Evolutionary conservation across 2,888 invertebrate species (phyloP), one percentile per base, ranked within the genome.

Genomic region (Conops quadrifasciatus): DNA sequence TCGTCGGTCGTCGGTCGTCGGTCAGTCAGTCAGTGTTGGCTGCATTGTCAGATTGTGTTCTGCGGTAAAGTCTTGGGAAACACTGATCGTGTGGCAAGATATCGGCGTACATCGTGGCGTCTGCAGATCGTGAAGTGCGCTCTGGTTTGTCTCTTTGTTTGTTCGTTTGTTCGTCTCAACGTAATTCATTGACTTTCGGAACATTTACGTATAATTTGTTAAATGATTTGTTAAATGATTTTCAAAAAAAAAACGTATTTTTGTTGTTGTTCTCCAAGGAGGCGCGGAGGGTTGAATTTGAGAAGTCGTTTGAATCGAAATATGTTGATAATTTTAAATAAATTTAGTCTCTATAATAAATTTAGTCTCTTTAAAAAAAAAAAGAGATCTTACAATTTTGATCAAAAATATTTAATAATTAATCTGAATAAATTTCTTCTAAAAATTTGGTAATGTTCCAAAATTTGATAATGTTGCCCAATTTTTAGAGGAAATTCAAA

Each of bases 81-180:
- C 75, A 75, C 77, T 75, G 82, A 80, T 82, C 76, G 80, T 80
- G 82, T 77, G 75, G 70, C 73, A 70, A 77, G 79, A 80, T 81
- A 76, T 36, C 5, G 36, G 4, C 36, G 36, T 7, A 4, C 5
- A 7, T 36, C 5, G 36, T 36, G 36, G 71, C 60, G 70, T 64
- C 56, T 65, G 53, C 24, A 21, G 66, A 71, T 53, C 51, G 70
- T 43, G 21, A 59, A 62, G 28, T 36, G 36, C 60, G 60, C 65
- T 28, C 43, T 49, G 56, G 51, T 64, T 71, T 45, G 24, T 58
- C 56, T 59, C 36, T 36, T 36, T 36, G 36, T 36, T 36, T 36
- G 36, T 36, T 36, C 9, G 9, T 36, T 36, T 19, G 28, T 9
- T 56, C 49, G 49, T 4, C 19, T 9, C 51, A 9, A 15, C 47